Conservation (phyloP, 2,888 invertebrate species). For the Sepiola atlantica region DNA sequence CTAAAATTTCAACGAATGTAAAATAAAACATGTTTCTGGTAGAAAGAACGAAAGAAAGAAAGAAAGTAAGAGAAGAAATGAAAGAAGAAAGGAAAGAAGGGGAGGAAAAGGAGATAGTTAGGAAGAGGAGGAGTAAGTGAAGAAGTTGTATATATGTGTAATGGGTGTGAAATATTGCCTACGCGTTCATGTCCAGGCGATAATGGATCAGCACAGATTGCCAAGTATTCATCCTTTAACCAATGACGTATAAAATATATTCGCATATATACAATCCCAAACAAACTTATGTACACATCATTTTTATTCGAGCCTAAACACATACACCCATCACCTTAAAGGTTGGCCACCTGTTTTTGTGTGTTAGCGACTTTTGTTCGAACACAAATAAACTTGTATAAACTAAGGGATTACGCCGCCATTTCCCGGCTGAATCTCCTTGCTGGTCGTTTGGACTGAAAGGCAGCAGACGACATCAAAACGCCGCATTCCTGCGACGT, state of each 20-base stretch:
- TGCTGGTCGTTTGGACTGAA: background rate
- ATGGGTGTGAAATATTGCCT: background rate
- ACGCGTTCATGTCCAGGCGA: background rate
- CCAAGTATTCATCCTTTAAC: background rate
- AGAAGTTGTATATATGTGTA: background rate
- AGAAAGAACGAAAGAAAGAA: too few species aligned
- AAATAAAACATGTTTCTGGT: too few species aligned
- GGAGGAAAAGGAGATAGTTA: too few species aligned
- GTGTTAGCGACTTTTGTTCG: background rate
- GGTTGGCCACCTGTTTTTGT: constrained; percentile 8
- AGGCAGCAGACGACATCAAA: background rate
- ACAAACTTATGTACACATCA: background rate
- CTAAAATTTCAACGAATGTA: too few species aligned
- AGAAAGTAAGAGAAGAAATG: too few species aligned
- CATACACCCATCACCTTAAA: background rate
- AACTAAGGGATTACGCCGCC: background rate
- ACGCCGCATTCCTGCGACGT: background rate
- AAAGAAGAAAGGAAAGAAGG: too few species aligned
- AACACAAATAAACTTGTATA: background rate
- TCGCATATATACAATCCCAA: background rate
- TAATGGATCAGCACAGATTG: background rate
- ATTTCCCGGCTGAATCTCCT: background rate
- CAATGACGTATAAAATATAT: background rate
- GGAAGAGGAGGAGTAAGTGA: background rate
- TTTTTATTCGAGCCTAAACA: background rate